Conservation (phyloP, 2,797 vertebrate species). For the Octomys mimax region DNA sequence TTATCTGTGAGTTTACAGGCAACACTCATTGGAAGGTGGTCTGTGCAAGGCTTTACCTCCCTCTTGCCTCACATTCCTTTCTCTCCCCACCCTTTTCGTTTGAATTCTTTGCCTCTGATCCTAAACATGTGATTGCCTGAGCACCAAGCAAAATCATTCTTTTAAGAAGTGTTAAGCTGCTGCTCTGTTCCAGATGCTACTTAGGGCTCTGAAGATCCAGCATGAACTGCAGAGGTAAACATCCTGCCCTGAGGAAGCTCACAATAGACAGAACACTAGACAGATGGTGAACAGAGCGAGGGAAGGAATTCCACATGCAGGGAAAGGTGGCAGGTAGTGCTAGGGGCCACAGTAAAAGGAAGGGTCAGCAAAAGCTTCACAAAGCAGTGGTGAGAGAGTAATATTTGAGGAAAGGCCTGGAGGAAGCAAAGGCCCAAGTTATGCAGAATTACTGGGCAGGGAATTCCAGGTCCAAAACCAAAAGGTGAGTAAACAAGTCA, state of each 20-base stretch:
- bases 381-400: background rate
- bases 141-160: slow-evolving; percentile 26
- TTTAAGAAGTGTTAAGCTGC: slow-evolving; percentile 37
- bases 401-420: background rate
- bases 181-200: background rate
- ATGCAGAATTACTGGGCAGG: background rate
- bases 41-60: background rate
- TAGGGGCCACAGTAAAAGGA: background rate
- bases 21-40: background rate
- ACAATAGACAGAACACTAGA: background rate
- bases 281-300: background rate
- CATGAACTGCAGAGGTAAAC: background rate
- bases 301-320: background rate
- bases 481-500: background rate
- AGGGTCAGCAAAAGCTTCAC: background rate
- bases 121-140: background rate
- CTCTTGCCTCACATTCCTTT: background rate
- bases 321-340: background rate
- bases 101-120: background rate
- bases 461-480: background rate
- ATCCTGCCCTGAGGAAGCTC: background rate
- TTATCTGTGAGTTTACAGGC: background rate
- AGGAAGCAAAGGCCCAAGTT: background rate
- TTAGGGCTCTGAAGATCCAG: background rate
- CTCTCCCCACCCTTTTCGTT: background rate